Conservation (phyloP, 2,113 vertebrate genomes). For the Corythornis vintsioides region DNA sequence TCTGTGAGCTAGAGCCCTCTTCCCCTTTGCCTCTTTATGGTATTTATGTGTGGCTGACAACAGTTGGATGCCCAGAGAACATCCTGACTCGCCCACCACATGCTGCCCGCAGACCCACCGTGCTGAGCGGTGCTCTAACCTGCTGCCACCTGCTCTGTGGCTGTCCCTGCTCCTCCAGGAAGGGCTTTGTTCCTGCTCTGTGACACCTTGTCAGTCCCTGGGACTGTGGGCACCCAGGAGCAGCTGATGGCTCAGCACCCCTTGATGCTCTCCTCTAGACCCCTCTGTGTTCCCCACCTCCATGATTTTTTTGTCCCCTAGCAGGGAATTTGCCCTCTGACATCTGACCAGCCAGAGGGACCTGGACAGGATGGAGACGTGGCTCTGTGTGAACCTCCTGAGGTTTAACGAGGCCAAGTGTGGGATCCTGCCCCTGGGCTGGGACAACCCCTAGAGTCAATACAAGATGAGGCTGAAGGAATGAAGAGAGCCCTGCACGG, state of each 20-base stretch:
- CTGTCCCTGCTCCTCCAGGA: neutral
- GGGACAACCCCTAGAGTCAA: too few relatives aligned
- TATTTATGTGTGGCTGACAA: accelerated
- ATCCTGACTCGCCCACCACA: accelerated
- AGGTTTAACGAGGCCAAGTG: neutral
- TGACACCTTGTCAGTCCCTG: accelerated
- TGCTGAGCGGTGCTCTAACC: neutral
- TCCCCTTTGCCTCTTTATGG: too few relatives aligned
- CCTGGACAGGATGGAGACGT: neutral
- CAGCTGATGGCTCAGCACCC: neutral
- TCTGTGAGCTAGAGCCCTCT: neutral
- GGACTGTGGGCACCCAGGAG: neutral
- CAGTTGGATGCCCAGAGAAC: neutral
- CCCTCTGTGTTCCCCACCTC: too few relatives aligned
- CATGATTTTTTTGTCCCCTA: accelerated
- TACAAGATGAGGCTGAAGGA: too few relatives aligned
- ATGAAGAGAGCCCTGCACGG: too few relatives aligned
- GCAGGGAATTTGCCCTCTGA: neutral
- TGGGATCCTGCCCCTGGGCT: too few relatives aligned
- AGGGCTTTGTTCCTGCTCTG: neutral
- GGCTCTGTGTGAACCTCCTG: neutral
- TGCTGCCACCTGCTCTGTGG: accelerated
- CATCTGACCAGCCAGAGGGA: neutral
- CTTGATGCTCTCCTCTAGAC: too few relatives aligned
- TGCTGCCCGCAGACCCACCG: accelerated